Evolutionary conservation across 2,797 vertebrate species (phyloP), one percentile per base, ranked within the genome.

Genomic region (Falco berigora): DNA sequence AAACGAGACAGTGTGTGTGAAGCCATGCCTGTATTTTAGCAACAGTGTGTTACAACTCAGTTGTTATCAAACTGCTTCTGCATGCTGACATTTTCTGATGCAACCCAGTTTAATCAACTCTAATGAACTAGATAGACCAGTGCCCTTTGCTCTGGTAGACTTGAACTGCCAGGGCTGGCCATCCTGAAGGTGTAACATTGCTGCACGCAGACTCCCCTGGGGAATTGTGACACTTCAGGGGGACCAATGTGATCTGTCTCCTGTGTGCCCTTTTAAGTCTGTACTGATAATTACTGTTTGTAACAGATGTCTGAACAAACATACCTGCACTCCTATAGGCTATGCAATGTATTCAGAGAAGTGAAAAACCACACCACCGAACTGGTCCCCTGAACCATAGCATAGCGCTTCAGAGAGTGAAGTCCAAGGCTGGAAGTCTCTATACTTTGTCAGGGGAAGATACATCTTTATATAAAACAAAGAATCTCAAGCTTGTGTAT

Each of bases 331-430:
- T 92, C 24, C 38, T 74, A 13, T 28, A 15, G n/a, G 42, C 49
- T 77, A 3, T 77, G 36, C 10, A 61, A 10, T 62, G 7, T 42
- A 23, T 79, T 75, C 19, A 50, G 63, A 58, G 32, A 62, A 36
- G 24, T 30, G 3, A 75, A 61, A 69, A 83, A 24, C 0, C 0
- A 15, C 49, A 24, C 1, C 3, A 5, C 6, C 12, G 34, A 59
- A 56, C 14, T 24, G 14, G 68, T 78, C 9, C 36, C 32, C 46
- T 84, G 46, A 74, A n/a, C 30, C 25, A 22, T 15, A 64, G 46
- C 34, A 38, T 6, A 82, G 47, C 17, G 22, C 44, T 38, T 44
- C 50, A 88, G 59, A 78, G 83, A 21, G 24, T 52, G 44, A 80
- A 71, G n/a, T 68, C 40, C 36, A 47, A 32, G 42, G 9, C 1